phyloP scores from a whole-genome alignment of 2,113 vertebrate species.

The Phylloscopus whistleri region DNA sequence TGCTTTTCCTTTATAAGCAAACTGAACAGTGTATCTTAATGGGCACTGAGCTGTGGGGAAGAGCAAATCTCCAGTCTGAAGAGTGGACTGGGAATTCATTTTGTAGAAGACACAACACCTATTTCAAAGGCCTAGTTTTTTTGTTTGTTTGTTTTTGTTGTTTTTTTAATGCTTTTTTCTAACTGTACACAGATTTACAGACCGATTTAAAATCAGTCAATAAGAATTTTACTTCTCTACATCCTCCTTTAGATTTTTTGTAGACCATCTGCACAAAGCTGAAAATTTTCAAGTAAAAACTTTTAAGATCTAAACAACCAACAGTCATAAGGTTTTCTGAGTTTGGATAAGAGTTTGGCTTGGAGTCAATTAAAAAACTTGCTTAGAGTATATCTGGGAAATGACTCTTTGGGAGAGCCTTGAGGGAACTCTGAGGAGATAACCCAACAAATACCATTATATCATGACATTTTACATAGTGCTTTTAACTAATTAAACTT shows the following conservation, averaged over 20 bases:
- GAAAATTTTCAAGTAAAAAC: background rate
- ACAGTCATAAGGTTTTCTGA: background rate
- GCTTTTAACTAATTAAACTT: background rate
- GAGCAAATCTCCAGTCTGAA: background rate
- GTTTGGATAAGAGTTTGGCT: background rate
- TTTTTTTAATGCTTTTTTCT: background rate
- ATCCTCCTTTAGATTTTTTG: background rate
- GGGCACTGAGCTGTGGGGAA: background rate
- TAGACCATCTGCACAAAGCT: background rate
- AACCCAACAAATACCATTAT: background rate
- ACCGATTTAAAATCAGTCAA: background rate
- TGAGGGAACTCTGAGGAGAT: background rate
- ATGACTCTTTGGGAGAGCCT: background rate
- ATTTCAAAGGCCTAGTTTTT: background rate
- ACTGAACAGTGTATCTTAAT: background rate
- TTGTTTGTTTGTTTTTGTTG: too few relatives aligned
- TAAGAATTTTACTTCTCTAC: background rate
- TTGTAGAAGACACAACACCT: background rate
- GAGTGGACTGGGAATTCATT: background rate
- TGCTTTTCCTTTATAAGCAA: background rate
- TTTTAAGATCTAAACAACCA: background rate
- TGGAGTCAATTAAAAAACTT: background rate
- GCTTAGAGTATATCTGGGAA: background rate
- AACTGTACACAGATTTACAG: background rate
- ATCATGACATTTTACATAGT: accelerated